Base-by-base conservation (phyloP, 92 coral and sea anemone genomes). In the Heliopora coerulea region DNA sequence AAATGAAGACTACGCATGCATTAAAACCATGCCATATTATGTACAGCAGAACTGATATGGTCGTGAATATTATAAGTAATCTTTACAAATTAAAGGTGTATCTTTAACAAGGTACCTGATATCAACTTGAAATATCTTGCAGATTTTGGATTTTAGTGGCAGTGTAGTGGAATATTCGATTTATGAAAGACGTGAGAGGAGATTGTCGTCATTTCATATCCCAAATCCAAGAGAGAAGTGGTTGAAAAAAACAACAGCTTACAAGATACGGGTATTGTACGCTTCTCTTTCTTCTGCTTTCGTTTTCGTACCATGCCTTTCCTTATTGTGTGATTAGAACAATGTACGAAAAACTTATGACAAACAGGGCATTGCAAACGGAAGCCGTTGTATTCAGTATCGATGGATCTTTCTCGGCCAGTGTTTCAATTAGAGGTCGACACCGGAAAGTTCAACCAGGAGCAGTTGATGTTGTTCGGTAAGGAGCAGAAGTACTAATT, bases 361-460 rank as follows among this genome's bases (percentile, higher is more conserved):
- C n/a, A n/a, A n/a, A n/a, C n/a, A n/a, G n/a, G n/a, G n/a, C n/a
- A n/a, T n/a, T n/a, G 56, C 88, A 90, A 75, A 85, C 96, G 0
- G 96, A 93, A 54, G 87, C 95, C n/a, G 98, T 93, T 7, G 93
- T 93, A n/a, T 93, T 93, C 81, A 93, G 98, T 76, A 93, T 93
- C 31, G 98, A 93, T 80, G 98, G 98, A 31, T 88, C 98, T 0
- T 93, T 93, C 72, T 84, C 98, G 19, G 96, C 98, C 30, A 90
- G 96, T 69, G 98, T 93, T 41, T 93, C 96, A 23, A 83, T 93
- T 8, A 83, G 98, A 34, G 98, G 98, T 17, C 90, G 91, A 75
- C 95, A 93, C 57, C 95, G 96, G 1, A 93, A 93, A 87, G 98
- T 93, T 20, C 91, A 96, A 21, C 85, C 98, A 14, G 98, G 98